Evolutionary conservation across 2,888 invertebrate species (phyloP).

Genomic region (Camponotus fellah): DNA sequence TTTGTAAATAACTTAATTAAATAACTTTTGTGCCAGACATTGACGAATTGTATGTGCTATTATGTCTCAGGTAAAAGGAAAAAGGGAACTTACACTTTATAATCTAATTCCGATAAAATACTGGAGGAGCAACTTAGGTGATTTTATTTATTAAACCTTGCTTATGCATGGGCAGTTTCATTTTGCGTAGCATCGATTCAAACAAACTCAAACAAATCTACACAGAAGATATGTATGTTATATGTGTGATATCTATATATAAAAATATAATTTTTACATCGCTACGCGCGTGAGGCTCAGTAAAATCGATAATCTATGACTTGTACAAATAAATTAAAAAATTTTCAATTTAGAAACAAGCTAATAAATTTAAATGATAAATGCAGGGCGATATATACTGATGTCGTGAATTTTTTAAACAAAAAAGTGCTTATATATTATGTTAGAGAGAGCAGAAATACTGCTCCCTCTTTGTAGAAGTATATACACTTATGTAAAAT

Average conservation of each 20-base stretch:
- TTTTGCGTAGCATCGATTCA: slow-evolving; percentile 3
- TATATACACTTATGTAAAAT: neutral
- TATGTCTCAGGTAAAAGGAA: neutral
- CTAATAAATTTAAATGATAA: slow-evolving; percentile 8
- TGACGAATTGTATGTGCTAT: slow-evolving; percentile 17
- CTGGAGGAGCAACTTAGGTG: slow-evolving; percentile 5
- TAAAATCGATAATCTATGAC: slow-evolving; percentile 1
- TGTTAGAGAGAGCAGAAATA: neutral
- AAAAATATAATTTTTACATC: slow-evolving; percentile 25
- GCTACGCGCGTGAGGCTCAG: slow-evolving; percentile 31
- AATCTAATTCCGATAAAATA: slow-evolving; percentile 27
- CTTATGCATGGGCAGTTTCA: slow-evolving; percentile 19
- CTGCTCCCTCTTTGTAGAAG: neutral
- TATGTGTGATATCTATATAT: slow-evolving; percentile 10
- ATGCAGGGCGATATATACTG: neutral
- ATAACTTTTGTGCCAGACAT: slow-evolving; percentile 10
- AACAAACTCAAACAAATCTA: slow-evolving; percentile 4
- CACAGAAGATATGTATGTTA: neutral
- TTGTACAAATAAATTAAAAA: slow-evolving; percentile 1
- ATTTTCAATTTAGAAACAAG: neutral
- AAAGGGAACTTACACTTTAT: slow-evolving; percentile 24
- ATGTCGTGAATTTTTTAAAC: neutral
- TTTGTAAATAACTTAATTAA: slow-evolving; percentile 14
- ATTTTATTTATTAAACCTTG: slow-evolving; percentile 17
- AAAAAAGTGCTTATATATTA: neutral